phyloP scores from a whole-genome alignment of 1,140 invertebrate species.

The Neodiprion virginianus region DNA sequence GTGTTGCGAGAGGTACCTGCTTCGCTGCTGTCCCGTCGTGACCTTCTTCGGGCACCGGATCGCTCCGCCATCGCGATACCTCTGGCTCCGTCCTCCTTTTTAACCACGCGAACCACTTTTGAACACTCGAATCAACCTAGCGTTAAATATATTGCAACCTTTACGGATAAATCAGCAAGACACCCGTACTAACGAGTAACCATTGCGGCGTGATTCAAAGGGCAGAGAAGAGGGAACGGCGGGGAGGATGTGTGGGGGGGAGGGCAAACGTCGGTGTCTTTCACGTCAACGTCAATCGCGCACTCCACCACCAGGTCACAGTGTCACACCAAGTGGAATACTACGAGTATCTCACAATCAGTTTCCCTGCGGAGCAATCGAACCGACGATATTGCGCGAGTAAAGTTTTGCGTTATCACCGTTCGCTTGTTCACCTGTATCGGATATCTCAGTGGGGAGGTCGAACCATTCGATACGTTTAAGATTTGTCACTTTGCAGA shows the following conservation, averaged over 20 bases:
- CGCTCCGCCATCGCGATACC: constrained; percentile 53
- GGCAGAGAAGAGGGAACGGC: background rate
- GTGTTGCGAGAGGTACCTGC: constrained; percentile 32
- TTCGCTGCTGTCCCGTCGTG: constrained; percentile 49
- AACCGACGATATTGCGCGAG: too few relatives aligned
- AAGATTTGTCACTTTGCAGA: too few relatives aligned
- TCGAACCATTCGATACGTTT: too few relatives aligned
- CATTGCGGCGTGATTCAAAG: background rate
- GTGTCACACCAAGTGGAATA: too few relatives aligned
- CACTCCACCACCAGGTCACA: constrained; percentile 10
- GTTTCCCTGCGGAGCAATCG: too few relatives aligned
- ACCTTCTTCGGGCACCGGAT: constrained; percentile 43
- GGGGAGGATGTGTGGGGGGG: background rate
- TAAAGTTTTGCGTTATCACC: too few relatives aligned
- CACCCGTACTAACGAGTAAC: too few relatives aligned
- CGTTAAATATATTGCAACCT: too few relatives aligned
- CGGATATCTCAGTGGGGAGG: too few relatives aligned
- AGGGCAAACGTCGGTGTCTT: constrained; percentile 20
- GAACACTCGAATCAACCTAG: constrained; percentile 1
- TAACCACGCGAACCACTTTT: constrained; percentile 59
- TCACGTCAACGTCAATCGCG: constrained; percentile 9
- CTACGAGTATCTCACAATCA: too few relatives aligned
- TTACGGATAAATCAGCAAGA: too few relatives aligned
- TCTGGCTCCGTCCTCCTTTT: constrained; percentile 45
- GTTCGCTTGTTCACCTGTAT: too few relatives aligned